Base-by-base conservation (phyloP, 1,140 invertebrate species). In the Drosophila ironensis region DNA sequence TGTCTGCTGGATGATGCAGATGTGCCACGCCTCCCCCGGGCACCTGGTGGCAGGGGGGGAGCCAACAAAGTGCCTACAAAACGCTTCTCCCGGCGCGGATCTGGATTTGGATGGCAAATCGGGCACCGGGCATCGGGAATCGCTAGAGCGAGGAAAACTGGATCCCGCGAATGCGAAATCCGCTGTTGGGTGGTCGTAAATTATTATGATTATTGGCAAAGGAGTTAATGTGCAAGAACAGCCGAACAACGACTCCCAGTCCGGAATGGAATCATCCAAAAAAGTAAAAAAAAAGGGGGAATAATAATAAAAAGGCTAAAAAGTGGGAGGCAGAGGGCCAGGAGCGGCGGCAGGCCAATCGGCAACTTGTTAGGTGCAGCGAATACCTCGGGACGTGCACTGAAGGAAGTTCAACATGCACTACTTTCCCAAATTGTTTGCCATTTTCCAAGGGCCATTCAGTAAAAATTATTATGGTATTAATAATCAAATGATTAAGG, bases 141-240 rank as follows among this genome's bases (percentile, higher is more conserved):
- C n/a, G n/a, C n/a, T n/a, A n/a, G 28, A 11, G 27, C 30, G 11
- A 35, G n/a, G n/a, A n/a, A n/a, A n/a, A 35, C 33, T 35, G 33
- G 33, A 35, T 35, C 33, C 4, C 9, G 28, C 28, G 20, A 22
- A 22, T 24, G 57, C 54, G 53, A 38, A 30, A 22, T 24, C 37
- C 66, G 59, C 66, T 67, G 59, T 81, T 80, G 76, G 76, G 76
- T 80, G 76, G 76, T 81, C 76, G 76, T 80, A 80, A 81, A 80
- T 80, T 80, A 80, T 80, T 67, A 81, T 81, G 76, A 80, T 80
- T 80, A 81, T 81, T 80, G 76, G 76, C 76, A 54, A 60, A 75
- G 76, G 76, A 81, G 76, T 81, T 75, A 80, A 80, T 81, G 71
- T 80, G 76, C 64, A 77, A 74, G 57, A 54, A 47, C 45, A 53